These are phyloP conservation scores for zebrafish (Danio rerio) DNA, from an alignment of 2,113 vertebrate genomes.

Conservation along the genomic window GRCz12tu NC_133197.1:32811001-32811500, in stretches of 20 bases:
- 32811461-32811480: too few relatives aligned
- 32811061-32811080: slow-evolving; percentile 57
- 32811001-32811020: slow-evolving; percentile 28
- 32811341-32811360: too few relatives aligned
- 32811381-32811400: too few relatives aligned
- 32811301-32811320: too few relatives aligned
- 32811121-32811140: slow-evolving; percentile 59
- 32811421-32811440: too few relatives aligned
- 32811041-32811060: slow-evolving; percentile 44
- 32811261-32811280: slow-evolving; percentile 28
- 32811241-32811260: not conserved
- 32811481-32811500: too few relatives aligned
- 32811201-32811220: slow-evolving; percentile 22
- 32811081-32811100: slow-evolving; percentile 51
- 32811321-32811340: too few relatives aligned
- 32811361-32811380: too few relatives aligned
- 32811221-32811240: not conserved
- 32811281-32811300: too few relatives aligned
- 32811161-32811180: slow-evolving; percentile 23
- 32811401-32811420: too few relatives aligned
- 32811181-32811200: slow-evolving; percentile 26
- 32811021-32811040: slow-evolving; percentile 47
- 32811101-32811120: slow-evolving; percentile 52
- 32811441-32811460: too few relatives aligned
- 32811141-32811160: slow-evolving; percentile 58